A percentile compares a stretch with the other conserved stretches of the same genome.
phyloP scores from a whole-genome alignment of 2,113 vertebrate genomes.

The Pipra filicauda region DNA sequence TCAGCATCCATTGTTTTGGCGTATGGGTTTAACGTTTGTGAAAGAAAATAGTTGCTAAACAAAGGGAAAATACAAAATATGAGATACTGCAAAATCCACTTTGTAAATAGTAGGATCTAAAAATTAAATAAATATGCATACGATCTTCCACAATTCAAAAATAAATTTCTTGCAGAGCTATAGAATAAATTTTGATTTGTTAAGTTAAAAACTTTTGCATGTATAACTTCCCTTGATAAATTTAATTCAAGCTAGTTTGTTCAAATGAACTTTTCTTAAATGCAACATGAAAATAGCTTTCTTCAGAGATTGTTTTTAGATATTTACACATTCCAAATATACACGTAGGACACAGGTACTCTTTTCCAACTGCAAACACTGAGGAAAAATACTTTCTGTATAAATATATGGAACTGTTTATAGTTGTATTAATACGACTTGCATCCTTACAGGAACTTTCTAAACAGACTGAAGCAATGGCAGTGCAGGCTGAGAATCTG shows the following conservation, averaged over 20 bases:
- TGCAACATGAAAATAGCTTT: not conserved
- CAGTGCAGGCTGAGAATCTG: slow-evolving; percentile 79
- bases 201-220: not conserved
- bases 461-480: slow-evolving; percentile 77
- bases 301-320: not conserved
- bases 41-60: not conserved
- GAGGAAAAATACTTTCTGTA: not conserved
- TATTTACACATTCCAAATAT: not conserved
- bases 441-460: slow-evolving; percentile 80
- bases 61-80: not conserved
- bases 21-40: not conserved
- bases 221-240: not conserved
- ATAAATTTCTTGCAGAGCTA: not conserved
- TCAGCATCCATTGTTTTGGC: not conserved
- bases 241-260: not conserved
- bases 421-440: not conserved
- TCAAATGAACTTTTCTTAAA: not conserved
- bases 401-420: not conserved
- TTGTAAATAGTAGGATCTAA: not conserved
- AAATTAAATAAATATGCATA: not conserved
- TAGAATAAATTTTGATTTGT: not conserved
- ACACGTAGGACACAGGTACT: not conserved
- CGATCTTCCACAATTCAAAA: not conserved
- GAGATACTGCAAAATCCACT: not conserved
- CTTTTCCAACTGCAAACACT: not conserved